Conservation (phyloP, 64 coral and sea anemone species). For the Dendrophyllia cribrosa region DNA sequence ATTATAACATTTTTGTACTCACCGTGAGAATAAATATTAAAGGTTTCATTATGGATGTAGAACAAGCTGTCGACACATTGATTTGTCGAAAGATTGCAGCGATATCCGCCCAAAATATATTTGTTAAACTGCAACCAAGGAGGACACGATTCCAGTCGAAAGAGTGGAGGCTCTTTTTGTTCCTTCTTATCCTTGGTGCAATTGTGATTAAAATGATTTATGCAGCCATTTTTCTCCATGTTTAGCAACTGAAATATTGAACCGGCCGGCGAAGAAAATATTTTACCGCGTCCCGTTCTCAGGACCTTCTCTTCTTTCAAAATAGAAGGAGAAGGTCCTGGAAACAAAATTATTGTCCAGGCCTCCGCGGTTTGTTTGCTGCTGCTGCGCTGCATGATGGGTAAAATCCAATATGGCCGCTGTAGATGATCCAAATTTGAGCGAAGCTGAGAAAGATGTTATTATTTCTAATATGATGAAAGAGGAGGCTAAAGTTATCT, state of each 20-base stretch:
- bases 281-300: too few species aligned
- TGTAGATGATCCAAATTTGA: not conserved
- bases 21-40: slow-evolving; percentile 98
- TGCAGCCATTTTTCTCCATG: slow-evolving; percentile 36
- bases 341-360: not conserved
- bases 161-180: not conserved
- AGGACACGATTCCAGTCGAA: slow-evolving; percentile 54
- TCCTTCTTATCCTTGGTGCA: not conserved
- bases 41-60: slow-evolving; percentile 92
- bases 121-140: slow-evolving; percentile 93
- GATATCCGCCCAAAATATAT: slow-evolving; percentile 81
- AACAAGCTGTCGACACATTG: slow-evolving; percentile 92
- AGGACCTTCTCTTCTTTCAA: too few species aligned
- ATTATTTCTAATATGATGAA: not conserved
- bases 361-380: not conserved
- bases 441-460: not conserved
- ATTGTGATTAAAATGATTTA: not conserved
- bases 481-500: not conserved
- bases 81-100: slow-evolving; percentile 55
- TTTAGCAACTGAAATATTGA: not conserved
- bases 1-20: not conserved
- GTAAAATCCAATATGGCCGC: slow-evolving; percentile 68
- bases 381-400: slow-evolving; percentile 2
- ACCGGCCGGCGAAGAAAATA: not conserved
- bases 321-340: not conserved